Evolutionary conservation across 2,113 vertebrate species (phyloP), one percentile per base, ranked within the genome.

Genomic region (Pogonocichla stellata): DNA sequence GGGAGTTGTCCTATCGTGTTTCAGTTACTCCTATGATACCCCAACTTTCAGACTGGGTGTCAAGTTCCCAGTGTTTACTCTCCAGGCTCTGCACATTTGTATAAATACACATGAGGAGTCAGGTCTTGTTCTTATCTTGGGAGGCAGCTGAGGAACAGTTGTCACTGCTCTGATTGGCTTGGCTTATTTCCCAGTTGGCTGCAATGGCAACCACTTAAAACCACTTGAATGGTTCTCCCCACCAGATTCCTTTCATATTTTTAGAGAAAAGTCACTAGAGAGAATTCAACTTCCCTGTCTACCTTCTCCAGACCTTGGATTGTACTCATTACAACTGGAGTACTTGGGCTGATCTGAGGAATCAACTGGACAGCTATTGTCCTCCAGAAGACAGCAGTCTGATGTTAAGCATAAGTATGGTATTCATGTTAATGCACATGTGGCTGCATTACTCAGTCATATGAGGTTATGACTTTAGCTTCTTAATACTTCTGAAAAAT

Each of bases 391-490:
- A 31, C 0, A 0, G 36, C 50, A 85, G 75, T 60, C 57, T 66
- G 95, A 86, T 22, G 6, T n/a, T 58, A 77, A 51, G 25, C 51
- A 19, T 22, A 23, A 87, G 43, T 16, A 9, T 1, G 6, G 28
- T 85, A 61, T 95, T 95, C 83, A 93, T 65, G 64, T 80, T 97
- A 96, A 91, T 90, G 60, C 56, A 78, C 23, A 6, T 94, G 73
- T 80, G 57, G 81, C 57, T 89, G 47, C 48, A 87, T 77, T 88
- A 82, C 47, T 71, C 81, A 70, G 88, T 92, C 92, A 88, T 85
- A 57, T 31, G 92, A 98, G 82, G 91, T 96, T 95, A 97, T 65
- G 86, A 95, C 89, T 97, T 97, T 96, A 92, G 62, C 73, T 62
- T 96, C 90, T 79, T 65, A 95, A 93, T 86, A 97, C 90, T 95